A percentile compares a stretch with the other conserved stretches of the same genome.
Evolutionary conservation across 2,888 invertebrate genomes (phyloP).

Genomic region (Harmothoe impar): DNA sequence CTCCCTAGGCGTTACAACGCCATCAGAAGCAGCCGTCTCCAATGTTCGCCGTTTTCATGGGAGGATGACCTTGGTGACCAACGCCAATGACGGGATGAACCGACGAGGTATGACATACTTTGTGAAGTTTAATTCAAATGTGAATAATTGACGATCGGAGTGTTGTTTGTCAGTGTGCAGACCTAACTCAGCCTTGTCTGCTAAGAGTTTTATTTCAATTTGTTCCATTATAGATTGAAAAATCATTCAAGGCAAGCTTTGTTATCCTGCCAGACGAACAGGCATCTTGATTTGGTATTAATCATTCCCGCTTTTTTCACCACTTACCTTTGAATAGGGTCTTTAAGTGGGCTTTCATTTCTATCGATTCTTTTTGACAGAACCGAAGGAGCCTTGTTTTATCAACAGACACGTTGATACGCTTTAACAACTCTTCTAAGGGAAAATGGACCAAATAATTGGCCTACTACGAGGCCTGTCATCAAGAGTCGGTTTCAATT

Average conservation of each 20-base stretch:
- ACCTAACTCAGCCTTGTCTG: not conserved
- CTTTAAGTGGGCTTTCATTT: constrained; percentile 12
- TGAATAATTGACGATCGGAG: not conserved
- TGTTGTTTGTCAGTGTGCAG: not conserved
- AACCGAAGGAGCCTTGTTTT: not conserved
- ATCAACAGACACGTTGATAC: constrained; percentile 10
- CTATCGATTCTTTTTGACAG: constrained; percentile 6
- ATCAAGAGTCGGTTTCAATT: constrained; percentile 10
- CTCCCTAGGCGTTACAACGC: not conserved
- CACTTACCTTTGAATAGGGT: constrained; percentile 1
- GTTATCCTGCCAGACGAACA: constrained; percentile 8
- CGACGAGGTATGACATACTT: not conserved
- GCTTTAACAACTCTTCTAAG: constrained; percentile 35
- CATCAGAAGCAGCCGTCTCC: constrained; percentile 15
- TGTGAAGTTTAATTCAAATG: constrained; percentile 46
- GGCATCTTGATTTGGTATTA: constrained; percentile 21
- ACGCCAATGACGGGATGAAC: constrained; percentile 27
- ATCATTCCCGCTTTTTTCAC: not conserved
- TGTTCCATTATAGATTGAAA: constrained; percentile 17
- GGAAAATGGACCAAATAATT: constrained; percentile 38
- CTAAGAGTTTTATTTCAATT: constrained; percentile 25
- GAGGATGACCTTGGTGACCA: not conserved
- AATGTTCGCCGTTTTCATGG: not conserved
- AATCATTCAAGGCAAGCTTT: not conserved
- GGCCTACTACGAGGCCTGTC: not conserved